Base-by-base conservation (phyloP, 2,113 vertebrate genomes). In the Desmodus rotundus region DNA sequence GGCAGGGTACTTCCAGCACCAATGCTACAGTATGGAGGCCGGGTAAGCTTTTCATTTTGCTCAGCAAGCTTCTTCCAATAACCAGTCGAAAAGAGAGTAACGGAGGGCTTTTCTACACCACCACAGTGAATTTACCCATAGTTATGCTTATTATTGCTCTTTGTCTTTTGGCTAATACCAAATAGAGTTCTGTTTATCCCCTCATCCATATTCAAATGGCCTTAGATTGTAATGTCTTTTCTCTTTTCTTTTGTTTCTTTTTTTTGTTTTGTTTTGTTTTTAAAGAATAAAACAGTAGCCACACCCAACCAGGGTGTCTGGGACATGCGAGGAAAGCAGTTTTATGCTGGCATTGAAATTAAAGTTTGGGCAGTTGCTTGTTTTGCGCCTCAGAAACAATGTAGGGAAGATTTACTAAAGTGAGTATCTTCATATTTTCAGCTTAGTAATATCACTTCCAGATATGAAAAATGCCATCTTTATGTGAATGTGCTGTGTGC, bases 271-370 rank as follows among this genome's bases (percentile, higher is more conserved):
- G 94, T 76, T 90, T 95, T 84, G 87, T 98, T 97, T 97, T 89
- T 87, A 94, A 99, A 99, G 99, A 99, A 99, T 97, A 99, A 99
- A 98, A 99, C 99, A 0, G 99, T 99, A 98, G 99, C 99, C 97
- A 99, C 99, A 96, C 99, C 99, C 98, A 99, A 99, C 98, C 99
- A 99, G 98, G 99, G 99, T 33, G 99, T 99, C 92, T 99, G 99
- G 99, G 99, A 99, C 98, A 99, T 99, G 99, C 99, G 99, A 97
- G 99, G 99, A 97, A 99, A 99, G 98, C 99, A 99, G 98, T 99
- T 99, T 98, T 99, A 99, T 89, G 99, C 99, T 61, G 99, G 99
- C 94, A 99, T 99, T 67, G 99, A 99, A 98, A 99, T 99, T 98
- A 99, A 99, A 98, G 99, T 99, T 80, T 99, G 99, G 99, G 99